These are phyloP conservation scores for Sebastes oblongus DNA, from an alignment of 2,797 vertebrate species.

Conservation along the genomic window DNA sequence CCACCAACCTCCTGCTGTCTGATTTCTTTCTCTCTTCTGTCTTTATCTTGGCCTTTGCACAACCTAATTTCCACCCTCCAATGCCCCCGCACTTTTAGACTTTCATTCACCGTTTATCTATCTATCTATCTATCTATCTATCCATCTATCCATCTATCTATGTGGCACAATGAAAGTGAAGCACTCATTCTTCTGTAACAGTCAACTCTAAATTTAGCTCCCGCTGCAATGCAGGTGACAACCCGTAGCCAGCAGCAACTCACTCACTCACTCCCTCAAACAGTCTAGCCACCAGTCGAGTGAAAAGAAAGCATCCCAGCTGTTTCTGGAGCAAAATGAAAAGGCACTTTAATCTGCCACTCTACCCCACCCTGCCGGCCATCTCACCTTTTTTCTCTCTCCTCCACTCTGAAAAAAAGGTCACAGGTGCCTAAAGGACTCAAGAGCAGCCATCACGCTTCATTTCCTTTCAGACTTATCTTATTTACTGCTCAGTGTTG, in stretches of 20 bases:
- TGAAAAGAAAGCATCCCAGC: constrained; percentile 37
- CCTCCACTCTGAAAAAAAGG: constrained; percentile 14
- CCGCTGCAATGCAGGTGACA: constrained; percentile 75
- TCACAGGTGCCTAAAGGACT: constrained; percentile 2
- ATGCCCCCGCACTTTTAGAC: not conserved
- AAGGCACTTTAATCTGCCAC: constrained; percentile 43
- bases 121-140: not conserved
- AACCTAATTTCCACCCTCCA: constrained; percentile 16
- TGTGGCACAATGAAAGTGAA: constrained; percentile 25
- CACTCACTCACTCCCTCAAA: not conserved
- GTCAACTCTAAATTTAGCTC: constrained; percentile 71
- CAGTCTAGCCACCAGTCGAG: not conserved
- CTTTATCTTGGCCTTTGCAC: constrained; percentile 19
- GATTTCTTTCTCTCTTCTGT: constrained; percentile 20
- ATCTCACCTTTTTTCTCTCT: not conserved
- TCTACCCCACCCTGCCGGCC: constrained; percentile 2
- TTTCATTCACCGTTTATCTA: not conserved
- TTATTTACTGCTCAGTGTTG: constrained; percentile 5
- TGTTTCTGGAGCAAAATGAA: constrained; percentile 42
- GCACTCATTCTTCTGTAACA: constrained; percentile 34
- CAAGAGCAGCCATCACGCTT: constrained; percentile 9
- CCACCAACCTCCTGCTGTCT: constrained; percentile 69
- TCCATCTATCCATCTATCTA: not conserved
- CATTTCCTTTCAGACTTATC: constrained; percentile 28
- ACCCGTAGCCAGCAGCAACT: constrained; percentile 20